Percentiles rank a stretch among this genome's conserved stretches.
These are phyloP conservation scores for Lipophrys pholis DNA, from an alignment of 2,113 vertebrate species.

Conservation along the genomic window DNA sequence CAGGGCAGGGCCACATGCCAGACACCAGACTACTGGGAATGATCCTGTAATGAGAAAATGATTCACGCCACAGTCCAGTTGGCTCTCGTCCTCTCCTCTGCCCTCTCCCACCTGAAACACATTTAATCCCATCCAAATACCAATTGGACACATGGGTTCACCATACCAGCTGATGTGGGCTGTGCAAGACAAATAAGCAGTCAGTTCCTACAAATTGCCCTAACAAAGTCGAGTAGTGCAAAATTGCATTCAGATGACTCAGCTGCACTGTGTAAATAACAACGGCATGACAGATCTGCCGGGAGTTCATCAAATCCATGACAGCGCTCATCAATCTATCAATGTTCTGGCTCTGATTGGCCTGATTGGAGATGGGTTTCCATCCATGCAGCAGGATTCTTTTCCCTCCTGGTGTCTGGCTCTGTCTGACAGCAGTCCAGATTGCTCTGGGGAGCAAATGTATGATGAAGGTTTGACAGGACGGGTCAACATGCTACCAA, in stretches of 20 bases:
- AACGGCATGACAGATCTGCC: conserved; percentile 57
- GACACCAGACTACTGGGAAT: conserved; percentile 48
- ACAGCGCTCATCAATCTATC: conserved; percentile 80
- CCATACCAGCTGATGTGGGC: conserved; percentile 59
- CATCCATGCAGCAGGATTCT: conserved; percentile 61
- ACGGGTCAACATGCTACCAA: conserved; percentile 41
- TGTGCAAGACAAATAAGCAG: conserved; percentile 75
- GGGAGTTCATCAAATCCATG: conserved; percentile 72
- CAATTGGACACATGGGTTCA: conserved; percentile 50
- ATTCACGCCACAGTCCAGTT: conserved; percentile 59
- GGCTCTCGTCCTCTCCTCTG: conserved; percentile 43
- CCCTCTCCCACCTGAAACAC: conserved; percentile 73
- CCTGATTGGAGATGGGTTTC: conserved; percentile 75
- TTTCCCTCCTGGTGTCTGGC: conserved; percentile 71
- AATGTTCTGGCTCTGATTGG: conserved; percentile 69
- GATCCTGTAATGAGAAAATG: conserved; percentile 75
- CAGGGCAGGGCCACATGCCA: conserved; percentile 54
- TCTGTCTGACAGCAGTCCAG: conserved; percentile 53
- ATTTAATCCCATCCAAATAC: conserved; percentile 60
- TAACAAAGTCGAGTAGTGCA: conserved; percentile 62
- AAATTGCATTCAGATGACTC: conserved; percentile 82
- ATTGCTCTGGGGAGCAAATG: conserved; percentile 57
- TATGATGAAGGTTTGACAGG: conserved; percentile 59
- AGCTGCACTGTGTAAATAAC: conserved; percentile 68
- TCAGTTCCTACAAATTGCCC: conserved; percentile 72